Evolutionary conservation across 2,888 invertebrate species (phyloP).

Genomic region (Caenorhabditis panamensis): DNA sequence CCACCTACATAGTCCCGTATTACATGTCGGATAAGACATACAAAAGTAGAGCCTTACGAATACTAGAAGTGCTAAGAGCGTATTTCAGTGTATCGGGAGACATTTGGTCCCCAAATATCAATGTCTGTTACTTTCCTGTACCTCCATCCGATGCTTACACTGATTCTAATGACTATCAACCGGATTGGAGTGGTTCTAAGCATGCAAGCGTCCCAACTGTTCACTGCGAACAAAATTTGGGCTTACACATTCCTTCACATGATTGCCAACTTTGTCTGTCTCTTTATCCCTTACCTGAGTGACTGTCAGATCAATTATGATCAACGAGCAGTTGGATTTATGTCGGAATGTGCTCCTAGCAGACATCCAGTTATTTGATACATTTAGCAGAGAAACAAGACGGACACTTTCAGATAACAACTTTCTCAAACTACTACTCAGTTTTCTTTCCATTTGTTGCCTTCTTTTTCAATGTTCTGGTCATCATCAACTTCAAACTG

Average conservation of each 20-base stretch:
- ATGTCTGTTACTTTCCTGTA: conserved; percentile 39
- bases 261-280: conserved; percentile 40
- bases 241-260: conserved; percentile 32
- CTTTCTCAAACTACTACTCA: conserved; percentile 45
- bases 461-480: conserved; percentile 45
- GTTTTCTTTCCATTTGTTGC: conserved; percentile 51
- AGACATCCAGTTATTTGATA: conserved; percentile 28
- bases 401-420: conserved; percentile 34
- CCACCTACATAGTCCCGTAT: conserved; percentile 42
- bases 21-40: conserved; percentile 42
- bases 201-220: conserved; percentile 45
- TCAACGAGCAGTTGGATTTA: conserved; percentile 21
- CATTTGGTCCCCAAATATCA: conserved; percentile 27
- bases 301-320: conserved; percentile 37
- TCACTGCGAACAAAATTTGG: conserved; percentile 47
- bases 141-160: conserved; percentile 47
- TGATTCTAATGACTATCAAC: conserved; percentile 48
- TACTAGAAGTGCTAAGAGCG: neutral
- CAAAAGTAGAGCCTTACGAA: conserved; percentile 5
- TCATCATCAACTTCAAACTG: conserved; percentile 52
- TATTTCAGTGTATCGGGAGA: conserved; percentile 39
- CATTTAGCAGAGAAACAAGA: too few species aligned
- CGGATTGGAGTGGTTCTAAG: conserved; percentile 43
- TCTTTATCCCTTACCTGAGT: conserved; percentile 42
- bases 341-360: conserved; percentile 34